Evolutionary conservation across 2,888 invertebrate genomes (phyloP).

Genomic region (Mactromeris polynyma): DNA sequence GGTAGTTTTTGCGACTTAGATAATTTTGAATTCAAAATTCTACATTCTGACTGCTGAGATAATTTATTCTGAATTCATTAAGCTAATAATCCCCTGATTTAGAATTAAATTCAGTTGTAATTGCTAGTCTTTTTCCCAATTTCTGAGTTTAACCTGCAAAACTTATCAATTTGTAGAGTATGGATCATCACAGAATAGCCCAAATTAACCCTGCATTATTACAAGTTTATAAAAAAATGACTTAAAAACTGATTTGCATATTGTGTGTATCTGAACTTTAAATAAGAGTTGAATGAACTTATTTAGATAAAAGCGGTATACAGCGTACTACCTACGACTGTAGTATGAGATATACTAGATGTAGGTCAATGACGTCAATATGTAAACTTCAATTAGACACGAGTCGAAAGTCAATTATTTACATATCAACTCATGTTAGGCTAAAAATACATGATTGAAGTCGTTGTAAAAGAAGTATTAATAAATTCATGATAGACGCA

Average conservation of each 20-base stretch:
- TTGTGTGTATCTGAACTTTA: neutral
- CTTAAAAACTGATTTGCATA: neutral
- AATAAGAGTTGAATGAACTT: neutral
- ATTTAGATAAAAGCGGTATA: neutral
- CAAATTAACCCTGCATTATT: no score
- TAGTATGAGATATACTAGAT: neutral
- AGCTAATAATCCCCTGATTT: no score
- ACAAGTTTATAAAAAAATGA: neutral
- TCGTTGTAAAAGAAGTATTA: neutral
- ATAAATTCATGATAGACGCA: neutral
- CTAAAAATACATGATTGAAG: neutral
- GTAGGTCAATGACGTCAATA: conserved; percentile 14
- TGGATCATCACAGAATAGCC: no score
- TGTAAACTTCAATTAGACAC: neutral
- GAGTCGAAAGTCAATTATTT: neutral
- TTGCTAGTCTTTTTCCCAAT: no score
- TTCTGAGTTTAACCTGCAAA: no score
- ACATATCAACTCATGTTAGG: neutral
- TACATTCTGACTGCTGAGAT: no score
- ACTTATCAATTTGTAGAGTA: no score
- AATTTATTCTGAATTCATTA: no score
- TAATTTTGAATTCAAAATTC: no score
- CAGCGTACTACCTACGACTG: neutral
- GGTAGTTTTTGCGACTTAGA: neutral
- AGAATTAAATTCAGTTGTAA: no score